Conservation (phyloP, 2,797 vertebrate species). For the Takifugu rubripes region DNA sequence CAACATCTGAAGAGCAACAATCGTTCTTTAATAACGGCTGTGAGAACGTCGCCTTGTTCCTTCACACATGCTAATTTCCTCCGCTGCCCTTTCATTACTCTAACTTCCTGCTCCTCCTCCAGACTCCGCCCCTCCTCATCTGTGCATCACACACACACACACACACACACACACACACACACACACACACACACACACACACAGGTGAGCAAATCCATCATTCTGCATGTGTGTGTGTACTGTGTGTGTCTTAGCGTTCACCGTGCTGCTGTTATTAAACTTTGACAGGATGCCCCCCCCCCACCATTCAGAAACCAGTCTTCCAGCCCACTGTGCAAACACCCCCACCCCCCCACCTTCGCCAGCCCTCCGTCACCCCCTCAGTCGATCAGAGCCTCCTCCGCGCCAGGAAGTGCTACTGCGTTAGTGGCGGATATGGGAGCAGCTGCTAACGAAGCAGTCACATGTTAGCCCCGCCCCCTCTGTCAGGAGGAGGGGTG, state of each 20-base stretch:
- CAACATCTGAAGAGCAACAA: too few species aligned
- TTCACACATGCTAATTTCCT: neutral
- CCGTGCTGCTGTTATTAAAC: conserved; percentile 67
- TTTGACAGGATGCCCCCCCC: conserved; percentile 52
- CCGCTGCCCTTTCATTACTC: conserved; percentile 10
- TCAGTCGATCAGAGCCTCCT: conserved; percentile 56
- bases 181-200: too few species aligned
- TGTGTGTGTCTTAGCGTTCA: conserved; percentile 5
- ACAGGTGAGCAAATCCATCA: too few species aligned
- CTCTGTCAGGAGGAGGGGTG: too few species aligned
- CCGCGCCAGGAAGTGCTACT: conserved; percentile 51
- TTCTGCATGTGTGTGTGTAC: too few species aligned
- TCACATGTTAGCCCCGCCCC: too few species aligned
- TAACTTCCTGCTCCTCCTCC: conserved; percentile 20
- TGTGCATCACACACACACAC: conserved; percentile 3
- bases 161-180: neutral
- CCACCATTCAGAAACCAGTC: too few species aligned
- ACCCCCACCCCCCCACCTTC: too few species aligned
- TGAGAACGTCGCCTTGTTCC: neutral
- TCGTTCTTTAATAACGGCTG: neutral
- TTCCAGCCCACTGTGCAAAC: conserved; percentile 21
- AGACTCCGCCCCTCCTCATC: neutral
- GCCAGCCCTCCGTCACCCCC: conserved; percentile 42
- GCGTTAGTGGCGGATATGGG: too few species aligned
- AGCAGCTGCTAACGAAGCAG: too few species aligned